Evolutionary conservation across 2,113 vertebrate genomes (phyloP).

Genomic region (Plecotus auritus): DNA sequence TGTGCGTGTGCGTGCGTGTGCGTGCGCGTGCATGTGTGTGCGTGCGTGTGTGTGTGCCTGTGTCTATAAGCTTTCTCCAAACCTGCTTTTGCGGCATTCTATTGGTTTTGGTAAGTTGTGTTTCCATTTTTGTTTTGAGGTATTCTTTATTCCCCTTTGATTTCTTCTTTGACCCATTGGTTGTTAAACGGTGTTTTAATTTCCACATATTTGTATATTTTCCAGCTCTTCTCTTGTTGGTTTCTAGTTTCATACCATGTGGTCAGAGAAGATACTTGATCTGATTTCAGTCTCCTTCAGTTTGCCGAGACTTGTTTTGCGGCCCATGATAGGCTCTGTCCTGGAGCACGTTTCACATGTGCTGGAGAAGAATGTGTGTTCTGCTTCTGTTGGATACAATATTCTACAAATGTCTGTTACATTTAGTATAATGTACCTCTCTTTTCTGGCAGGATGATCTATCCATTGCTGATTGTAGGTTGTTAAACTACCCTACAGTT

Average conservation of each 20-base stretch:
- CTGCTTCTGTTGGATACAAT: neutral
- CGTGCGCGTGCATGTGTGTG: too few species aligned
- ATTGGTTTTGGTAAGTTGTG: neutral
- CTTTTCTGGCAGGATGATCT: neutral
- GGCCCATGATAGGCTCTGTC: neutral
- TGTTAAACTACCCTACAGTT: neutral
- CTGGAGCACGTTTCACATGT: neutral
- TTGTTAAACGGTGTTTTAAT: neutral
- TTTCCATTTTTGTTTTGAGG: neutral
- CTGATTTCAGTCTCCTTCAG: too few species aligned
- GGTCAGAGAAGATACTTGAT: neutral
- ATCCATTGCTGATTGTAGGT: neutral
- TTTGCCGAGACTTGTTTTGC: neutral
- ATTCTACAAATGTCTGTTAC: neutral
- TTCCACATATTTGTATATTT: neutral
- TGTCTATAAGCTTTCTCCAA: too few species aligned
- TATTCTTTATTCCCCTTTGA: neutral
- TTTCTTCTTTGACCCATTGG: neutral
- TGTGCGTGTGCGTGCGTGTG: too few species aligned
- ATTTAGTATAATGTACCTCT: neutral
- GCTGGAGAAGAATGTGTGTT: neutral
- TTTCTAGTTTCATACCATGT: neutral
- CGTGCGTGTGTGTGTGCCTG: too few species aligned
- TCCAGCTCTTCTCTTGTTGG: neutral
- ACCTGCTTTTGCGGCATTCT: neutral